Evolutionary conservation across 2,113 vertebrate genomes (phyloP).

Genomic region (Athene noctua): DNA sequence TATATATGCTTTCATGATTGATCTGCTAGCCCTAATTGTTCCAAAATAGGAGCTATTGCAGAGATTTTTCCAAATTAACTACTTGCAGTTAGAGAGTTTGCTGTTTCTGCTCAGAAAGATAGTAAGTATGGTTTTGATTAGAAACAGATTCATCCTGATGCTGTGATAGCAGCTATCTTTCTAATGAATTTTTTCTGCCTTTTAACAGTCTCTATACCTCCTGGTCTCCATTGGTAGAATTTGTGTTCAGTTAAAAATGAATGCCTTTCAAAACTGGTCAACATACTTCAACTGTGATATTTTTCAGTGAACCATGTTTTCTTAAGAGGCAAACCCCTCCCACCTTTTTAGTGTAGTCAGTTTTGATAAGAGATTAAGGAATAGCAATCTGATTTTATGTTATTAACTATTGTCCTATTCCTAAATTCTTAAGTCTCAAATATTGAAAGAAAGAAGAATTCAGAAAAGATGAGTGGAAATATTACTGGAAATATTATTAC

Average conservation of each 20-base stretch:
- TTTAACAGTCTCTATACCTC: not conserved
- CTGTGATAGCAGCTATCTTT: not conserved
- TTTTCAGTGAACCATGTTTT: not conserved
- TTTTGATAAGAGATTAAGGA: not conserved
- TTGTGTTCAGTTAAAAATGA: not conserved
- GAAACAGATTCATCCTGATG: not conserved
- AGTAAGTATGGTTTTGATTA: not conserved
- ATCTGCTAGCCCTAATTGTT: not conserved
- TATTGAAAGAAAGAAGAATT: not conserved
- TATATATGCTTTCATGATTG: not conserved
- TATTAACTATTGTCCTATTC: not conserved
- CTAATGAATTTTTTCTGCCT: not conserved
- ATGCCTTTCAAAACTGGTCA: not conserved
- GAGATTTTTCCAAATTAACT: not conserved
- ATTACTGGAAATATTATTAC: not conserved
- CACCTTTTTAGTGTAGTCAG: not conserved
- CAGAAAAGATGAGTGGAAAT: not conserved
- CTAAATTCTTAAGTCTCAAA: not conserved
- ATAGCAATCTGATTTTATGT: not conserved
- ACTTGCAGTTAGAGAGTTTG: not conserved
- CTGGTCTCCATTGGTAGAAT: not conserved
- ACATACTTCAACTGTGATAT: not conserved
- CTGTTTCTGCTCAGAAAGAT: not conserved
- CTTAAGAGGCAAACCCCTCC: accelerated
- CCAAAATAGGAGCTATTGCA: not conserved